A percentile compares a stretch with the other conserved stretches of the same genome.
These are phyloP conservation scores for Ametastegia equiseti DNA, from an alignment of 2,888 invertebrate genomes.

Conservation along the genomic window DNA sequence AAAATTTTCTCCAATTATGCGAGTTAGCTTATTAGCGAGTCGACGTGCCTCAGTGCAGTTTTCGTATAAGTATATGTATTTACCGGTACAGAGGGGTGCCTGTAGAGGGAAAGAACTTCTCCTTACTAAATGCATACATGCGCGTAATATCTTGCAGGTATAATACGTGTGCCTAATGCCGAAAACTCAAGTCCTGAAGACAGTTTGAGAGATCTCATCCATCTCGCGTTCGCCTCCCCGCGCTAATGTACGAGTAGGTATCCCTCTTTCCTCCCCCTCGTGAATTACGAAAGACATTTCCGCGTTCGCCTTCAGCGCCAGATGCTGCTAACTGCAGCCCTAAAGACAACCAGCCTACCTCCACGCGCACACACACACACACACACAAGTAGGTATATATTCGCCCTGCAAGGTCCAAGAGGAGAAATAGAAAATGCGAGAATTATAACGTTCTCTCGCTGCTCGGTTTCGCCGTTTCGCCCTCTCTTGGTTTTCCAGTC, in stretches of 20 bases:
- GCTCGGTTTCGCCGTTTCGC: background rate
- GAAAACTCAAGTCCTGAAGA: constrained; percentile 65
- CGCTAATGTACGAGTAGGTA: constrained; percentile 63
- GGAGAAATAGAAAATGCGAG: constrained; percentile 16
- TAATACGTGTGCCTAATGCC: background rate
- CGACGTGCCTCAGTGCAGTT: background rate
- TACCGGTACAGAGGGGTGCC: background rate
- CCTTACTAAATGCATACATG: background rate
- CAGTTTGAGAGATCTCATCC: constrained; percentile 68
- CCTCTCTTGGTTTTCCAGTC: background rate
- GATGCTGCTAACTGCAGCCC: constrained; percentile 66
- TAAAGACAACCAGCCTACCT: background rate
- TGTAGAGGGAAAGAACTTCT: background rate
- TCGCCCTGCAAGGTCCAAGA: background rate
- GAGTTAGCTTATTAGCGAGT: background rate
- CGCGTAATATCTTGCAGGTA: background rate
- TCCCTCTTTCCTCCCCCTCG: constrained; percentile 15
- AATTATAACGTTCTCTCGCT: background rate
- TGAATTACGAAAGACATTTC: constrained; percentile 57
- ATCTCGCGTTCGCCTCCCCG: constrained; percentile 58
- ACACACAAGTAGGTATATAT: too few species aligned
- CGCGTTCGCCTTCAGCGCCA: constrained; percentile 58
- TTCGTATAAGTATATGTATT: background rate
- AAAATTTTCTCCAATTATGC: background rate
- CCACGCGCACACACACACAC: too few species aligned